Conservation (phyloP, 2,113 vertebrate species). For the Glaucidium brasilianum region DNA sequence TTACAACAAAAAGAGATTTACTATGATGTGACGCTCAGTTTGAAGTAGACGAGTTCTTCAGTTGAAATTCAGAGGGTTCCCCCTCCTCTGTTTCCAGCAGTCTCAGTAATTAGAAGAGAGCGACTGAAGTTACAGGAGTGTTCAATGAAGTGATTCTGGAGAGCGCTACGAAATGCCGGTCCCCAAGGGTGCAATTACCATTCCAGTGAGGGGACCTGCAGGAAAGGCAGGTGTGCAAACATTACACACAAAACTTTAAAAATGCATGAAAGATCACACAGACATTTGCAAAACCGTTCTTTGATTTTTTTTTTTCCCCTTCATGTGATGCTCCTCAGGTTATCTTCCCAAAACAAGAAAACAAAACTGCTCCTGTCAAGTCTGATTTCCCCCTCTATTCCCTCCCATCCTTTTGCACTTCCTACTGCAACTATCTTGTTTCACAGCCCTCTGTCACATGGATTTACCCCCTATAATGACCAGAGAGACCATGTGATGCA, state of each 20-base stretch:
- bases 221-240: not conserved
- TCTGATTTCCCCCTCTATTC: not conserved
- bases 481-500: not conserved
- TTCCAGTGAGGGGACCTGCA: not conserved
- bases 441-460: not conserved
- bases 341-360: not conserved
- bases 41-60: not conserved
- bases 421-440: not conserved
- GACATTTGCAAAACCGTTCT: not conserved
- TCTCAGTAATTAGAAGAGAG: conserved; percentile 14
- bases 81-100: not conserved
- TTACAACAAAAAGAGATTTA: not conserved
- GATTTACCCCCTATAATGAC: not conserved
- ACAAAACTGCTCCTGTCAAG: not conserved
- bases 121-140: not conserved
- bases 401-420: not conserved
- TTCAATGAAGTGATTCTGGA: not conserved
- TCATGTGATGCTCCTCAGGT: not conserved
- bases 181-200: not conserved
- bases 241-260: not conserved
- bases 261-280: not conserved
- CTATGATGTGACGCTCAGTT: not conserved
- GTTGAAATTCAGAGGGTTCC: not conserved
- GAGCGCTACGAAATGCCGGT: not conserved
- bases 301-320: not conserved